Percentiles rank a stretch among this genome's conserved stretches.
These are phyloP conservation scores for Lycaena phlaeas DNA, from an alignment of 2,888 invertebrate genomes.

Conservation along the genomic window DNA sequence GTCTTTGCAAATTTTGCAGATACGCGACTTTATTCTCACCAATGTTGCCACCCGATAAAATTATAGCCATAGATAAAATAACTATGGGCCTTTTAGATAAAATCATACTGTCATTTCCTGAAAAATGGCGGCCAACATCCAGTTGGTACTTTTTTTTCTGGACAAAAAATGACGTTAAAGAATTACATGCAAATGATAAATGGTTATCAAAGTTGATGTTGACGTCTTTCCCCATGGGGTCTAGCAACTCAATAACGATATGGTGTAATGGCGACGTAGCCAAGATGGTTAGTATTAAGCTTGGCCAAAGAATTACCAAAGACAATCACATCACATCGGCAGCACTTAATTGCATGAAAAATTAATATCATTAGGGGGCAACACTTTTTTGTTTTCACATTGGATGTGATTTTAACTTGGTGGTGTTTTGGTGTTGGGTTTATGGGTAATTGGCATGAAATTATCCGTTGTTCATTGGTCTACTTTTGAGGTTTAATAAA, in stretches of 20 bases:
- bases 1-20: slow-evolving; percentile 24
- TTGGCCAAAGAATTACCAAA: too few relatives aligned
- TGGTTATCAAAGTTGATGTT: slow-evolving; percentile 25
- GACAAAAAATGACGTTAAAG: slow-evolving; percentile 12
- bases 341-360: too few relatives aligned
- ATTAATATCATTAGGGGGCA: too few relatives aligned
- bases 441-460: too few relatives aligned
- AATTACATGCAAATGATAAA: slow-evolving; percentile 4
- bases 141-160: slow-evolving; percentile 9
- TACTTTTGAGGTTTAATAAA: too few relatives aligned
- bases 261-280: slow-evolving; percentile 24
- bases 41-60: slow-evolving; percentile 60
- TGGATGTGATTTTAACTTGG: too few relatives aligned
- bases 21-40: slow-evolving; percentile 68
- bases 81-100: slow-evolving; percentile 78
- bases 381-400: too few relatives aligned
- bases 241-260: slow-evolving; percentile 20
- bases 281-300: slow-evolving; percentile 16
- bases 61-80: slow-evolving; percentile 66
- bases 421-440: too few relatives aligned
- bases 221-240: slow-evolving; percentile 36
- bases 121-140: slow-evolving; percentile 72
- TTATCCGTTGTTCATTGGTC: too few relatives aligned
- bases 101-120: slow-evolving; percentile 75
- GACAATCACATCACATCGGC: too few relatives aligned